Evolutionary conservation across 2,113 vertebrate species (phyloP).

Genomic region (Plotosus lineatus): DNA sequence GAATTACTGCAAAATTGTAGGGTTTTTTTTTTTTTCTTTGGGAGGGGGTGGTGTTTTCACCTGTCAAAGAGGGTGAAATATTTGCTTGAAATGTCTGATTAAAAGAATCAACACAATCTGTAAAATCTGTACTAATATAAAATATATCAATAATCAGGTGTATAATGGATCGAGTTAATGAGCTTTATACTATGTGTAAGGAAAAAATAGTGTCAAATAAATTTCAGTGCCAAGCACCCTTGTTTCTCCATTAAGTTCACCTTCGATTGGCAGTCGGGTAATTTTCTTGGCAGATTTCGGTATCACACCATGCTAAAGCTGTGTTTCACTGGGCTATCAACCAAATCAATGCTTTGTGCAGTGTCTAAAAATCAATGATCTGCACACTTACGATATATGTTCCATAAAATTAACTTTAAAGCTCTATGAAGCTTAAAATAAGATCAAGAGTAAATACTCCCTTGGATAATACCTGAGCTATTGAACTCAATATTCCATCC

Average conservation of each 20-base stretch:
- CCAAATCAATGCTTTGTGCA: conserved; percentile 36
- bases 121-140: too few species aligned
- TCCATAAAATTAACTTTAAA: conserved; percentile 42
- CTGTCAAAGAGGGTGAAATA: too few species aligned
- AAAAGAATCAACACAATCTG: too few species aligned
- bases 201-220: not conserved
- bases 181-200: conserved; percentile 49
- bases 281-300: conserved; percentile 17
- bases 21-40: too few species aligned
- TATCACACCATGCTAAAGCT: conserved; percentile 9
- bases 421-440: conserved; percentile 30
- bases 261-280: conserved; percentile 1
- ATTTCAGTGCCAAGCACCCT: not conserved
- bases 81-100: too few species aligned
- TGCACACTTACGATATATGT: conserved; percentile 35
- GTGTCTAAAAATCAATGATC: conserved; percentile 43
- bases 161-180: conserved; percentile 69
- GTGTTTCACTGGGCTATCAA: conserved; percentile 34
- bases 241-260: not conserved
- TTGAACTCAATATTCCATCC: conserved; percentile 39
- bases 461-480: conserved; percentile 38
- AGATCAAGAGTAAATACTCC: conserved; percentile 43
- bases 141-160: conserved; percentile 59
- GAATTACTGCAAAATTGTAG: too few species aligned
- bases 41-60: too few species aligned